phyloP scores from a whole-genome alignment of 2,113 vertebrate genomes.

The Verasper variegatus region DNA sequence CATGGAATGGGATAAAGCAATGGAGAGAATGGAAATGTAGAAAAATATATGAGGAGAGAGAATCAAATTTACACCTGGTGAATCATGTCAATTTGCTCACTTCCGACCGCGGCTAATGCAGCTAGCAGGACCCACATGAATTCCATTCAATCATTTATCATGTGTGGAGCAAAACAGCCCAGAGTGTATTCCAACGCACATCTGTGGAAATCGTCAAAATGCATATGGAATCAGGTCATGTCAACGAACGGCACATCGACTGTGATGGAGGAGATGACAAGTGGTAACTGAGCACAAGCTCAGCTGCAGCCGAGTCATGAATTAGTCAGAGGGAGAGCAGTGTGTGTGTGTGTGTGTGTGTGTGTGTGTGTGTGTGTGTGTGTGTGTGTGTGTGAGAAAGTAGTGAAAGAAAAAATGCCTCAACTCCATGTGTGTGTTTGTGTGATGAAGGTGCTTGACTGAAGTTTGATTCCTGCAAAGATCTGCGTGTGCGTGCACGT shows the following conservation, averaged over 20 bases:
- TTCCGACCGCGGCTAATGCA: slow-evolving; percentile 40
- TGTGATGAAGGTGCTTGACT: not conserved
- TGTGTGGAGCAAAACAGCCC: slow-evolving; percentile 36
- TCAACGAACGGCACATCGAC: slow-evolving; percentile 27
- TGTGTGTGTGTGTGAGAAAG: not conserved
- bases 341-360: not conserved
- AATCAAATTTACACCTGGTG: slow-evolving; percentile 51
- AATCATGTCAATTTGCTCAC: slow-evolving; percentile 60
- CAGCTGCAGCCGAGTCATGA: slow-evolving; percentile 48
- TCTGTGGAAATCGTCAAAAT: slow-evolving; percentile 40
- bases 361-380: not conserved
- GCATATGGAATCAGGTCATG: slow-evolving; percentile 55
- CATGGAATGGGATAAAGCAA: slow-evolving; percentile 7
- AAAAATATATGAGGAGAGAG: slow-evolving; percentile 1
- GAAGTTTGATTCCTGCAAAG: not conserved
- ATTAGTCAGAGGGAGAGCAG: slow-evolving; percentile 36
- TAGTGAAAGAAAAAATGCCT: no score
- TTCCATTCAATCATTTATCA: slow-evolving; percentile 49
- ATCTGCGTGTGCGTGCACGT: not conserved
- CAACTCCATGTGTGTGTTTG: not conserved
- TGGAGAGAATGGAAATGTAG: not conserved
- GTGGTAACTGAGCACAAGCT: slow-evolving; percentile 41
- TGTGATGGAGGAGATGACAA: slow-evolving; percentile 53
- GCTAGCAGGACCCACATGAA: slow-evolving; percentile 18
- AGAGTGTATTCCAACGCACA: slow-evolving; percentile 42